Evolutionary conservation across 2,113 vertebrate species (phyloP).

Genomic region (Murina feae): DNA sequence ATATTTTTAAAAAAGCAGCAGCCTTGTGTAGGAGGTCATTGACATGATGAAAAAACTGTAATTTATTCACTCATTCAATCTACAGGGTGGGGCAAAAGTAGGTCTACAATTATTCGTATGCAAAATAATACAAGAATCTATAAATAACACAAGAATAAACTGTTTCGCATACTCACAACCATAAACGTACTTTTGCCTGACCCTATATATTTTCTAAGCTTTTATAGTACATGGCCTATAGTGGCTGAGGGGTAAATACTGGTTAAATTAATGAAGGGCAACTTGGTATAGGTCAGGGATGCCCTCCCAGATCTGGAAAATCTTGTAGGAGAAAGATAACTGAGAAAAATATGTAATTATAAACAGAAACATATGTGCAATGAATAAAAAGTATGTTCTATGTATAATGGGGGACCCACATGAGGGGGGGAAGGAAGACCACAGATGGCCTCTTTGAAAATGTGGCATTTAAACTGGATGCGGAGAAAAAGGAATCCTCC

Average conservation of each 20-base stretch:
- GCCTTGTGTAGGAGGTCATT: not conserved
- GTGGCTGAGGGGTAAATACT: not conserved
- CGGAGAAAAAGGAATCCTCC: too few species aligned
- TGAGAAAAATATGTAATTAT: conserved; percentile 8
- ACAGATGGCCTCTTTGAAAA: not conserved
- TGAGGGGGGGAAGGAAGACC: not conserved
- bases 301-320: not conserved
- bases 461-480: not conserved
- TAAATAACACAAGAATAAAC: not conserved
- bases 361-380: not conserved
- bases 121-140: not conserved
- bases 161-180: not conserved
- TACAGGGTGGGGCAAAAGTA: not conserved
- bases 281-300: not conserved
- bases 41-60: not conserved
- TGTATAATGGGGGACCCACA: not conserved
- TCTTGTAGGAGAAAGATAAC: not conserved
- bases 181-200: not conserved
- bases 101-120: not conserved
- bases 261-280: not conserved
- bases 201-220: not conserved
- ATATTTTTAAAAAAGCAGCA: not conserved
- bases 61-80: not conserved
- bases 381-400: not conserved
- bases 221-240: not conserved